A percentile compares a stretch with the other conserved stretches of the same genome.
phyloP scores from a whole-genome alignment of 2,888 invertebrate species.

The Sarcophaga variegata region DNA sequence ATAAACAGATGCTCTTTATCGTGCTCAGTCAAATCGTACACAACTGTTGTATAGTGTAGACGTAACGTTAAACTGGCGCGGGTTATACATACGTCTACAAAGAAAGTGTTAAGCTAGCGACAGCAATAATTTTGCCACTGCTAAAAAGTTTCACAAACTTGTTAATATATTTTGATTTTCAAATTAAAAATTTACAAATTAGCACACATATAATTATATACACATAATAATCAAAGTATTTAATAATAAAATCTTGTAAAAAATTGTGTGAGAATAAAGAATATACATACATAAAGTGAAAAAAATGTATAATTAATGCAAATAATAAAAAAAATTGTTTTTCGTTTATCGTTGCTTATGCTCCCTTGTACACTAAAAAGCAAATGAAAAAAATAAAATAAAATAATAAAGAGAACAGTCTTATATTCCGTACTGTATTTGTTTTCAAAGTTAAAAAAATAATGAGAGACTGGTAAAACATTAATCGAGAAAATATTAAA shows the following conservation, averaged over 20 bases:
- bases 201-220: not conserved
- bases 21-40: conserved; percentile 61
- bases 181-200: conserved; percentile 16
- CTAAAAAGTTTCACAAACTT: conserved; percentile 34
- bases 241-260: conserved; percentile 14
- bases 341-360: conserved; percentile 40
- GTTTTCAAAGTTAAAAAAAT: not conserved
- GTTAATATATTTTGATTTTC: not conserved
- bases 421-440: not conserved
- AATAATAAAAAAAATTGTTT: conserved; percentile 54
- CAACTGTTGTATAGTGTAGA: conserved; percentile 51
- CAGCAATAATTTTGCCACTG: conserved; percentile 33
- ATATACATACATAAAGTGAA: conserved; percentile 32
- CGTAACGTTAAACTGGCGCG: conserved; percentile 18
- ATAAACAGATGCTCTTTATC: conserved; percentile 51
- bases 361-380: conserved; percentile 22
- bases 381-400: conserved; percentile 47
- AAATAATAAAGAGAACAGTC: not conserved
- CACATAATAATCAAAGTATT: conserved; percentile 14
- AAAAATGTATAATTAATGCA: conserved; percentile 59
- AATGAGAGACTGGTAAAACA: conserved; percentile 64
- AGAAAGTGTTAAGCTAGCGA: conserved; percentile 39
- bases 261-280: conserved; percentile 33
- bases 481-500: conserved; percentile 24
- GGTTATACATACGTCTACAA: conserved; percentile 23